These are phyloP conservation scores for Phlogophora meticulosa DNA, from an alignment of 2,888 invertebrate genomes.

Conservation along the genomic window DNA sequence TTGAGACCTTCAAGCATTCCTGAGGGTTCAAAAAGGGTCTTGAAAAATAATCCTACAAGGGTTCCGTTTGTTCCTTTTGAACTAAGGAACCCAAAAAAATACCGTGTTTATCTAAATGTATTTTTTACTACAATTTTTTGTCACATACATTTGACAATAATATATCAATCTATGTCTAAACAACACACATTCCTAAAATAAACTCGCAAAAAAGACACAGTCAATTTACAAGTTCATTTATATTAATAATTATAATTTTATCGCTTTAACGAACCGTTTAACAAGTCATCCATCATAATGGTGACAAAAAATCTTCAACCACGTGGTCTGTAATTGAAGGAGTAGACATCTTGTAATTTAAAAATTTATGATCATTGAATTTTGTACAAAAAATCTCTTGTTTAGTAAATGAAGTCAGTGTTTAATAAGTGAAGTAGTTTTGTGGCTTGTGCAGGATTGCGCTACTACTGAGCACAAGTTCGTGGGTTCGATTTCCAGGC, in stretches of 20 bases:
- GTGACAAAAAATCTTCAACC: constrained; percentile 37
- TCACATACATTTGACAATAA: background rate
- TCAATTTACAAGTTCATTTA: constrained; percentile 16
- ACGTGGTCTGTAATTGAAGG: constrained; percentile 34
- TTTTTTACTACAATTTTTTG: constrained; percentile 5
- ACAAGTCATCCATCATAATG: constrained; percentile 50
- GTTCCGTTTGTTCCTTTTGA: no score
- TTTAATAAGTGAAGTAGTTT: no score
- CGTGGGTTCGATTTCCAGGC: no score
- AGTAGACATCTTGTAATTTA: constrained; percentile 41
- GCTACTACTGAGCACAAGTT: no score
- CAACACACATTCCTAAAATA: background rate
- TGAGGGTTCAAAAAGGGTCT: no score
- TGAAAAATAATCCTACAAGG: no score
- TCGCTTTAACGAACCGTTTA: constrained; percentile 39
- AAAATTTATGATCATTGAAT: constrained; percentile 26
- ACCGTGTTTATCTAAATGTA: background rate
- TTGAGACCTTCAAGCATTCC: no score
- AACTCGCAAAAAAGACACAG: constrained; percentile 16
- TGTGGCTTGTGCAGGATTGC: no score
- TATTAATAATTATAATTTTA: constrained; percentile 44
- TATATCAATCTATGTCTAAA: constrained; percentile 5
- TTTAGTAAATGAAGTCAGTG: background rate
- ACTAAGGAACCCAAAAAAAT: no score
- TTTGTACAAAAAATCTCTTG: constrained; percentile 22